Conservation (phyloP, 2,888 invertebrate genomes). For the Dicranocentrus wangi region DNA sequence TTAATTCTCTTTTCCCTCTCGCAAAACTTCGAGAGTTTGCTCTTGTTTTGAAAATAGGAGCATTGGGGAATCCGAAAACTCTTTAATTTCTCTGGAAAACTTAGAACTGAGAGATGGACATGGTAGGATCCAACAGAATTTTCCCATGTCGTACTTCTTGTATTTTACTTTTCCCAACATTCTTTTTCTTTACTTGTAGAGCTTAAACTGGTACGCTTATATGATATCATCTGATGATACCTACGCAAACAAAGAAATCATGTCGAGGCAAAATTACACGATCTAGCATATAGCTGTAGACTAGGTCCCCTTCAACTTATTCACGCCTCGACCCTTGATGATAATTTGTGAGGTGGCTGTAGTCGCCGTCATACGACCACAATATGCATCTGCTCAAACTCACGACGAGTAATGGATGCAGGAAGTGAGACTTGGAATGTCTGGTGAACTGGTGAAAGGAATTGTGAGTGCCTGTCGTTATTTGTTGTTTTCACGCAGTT, state of each 20-base stretch:
- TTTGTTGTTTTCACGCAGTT: no score
- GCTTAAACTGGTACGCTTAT: neutral
- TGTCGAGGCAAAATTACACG: no score
- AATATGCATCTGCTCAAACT: no score
- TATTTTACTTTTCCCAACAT: slow-evolving; percentile 20
- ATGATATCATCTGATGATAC: slow-evolving; percentile 16
- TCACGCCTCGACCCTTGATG: no score
- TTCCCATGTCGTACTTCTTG: slow-evolving; percentile 10
- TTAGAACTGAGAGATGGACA: neutral
- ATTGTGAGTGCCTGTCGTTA: no score
- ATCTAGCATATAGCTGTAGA: no score
- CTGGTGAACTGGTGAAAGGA: no score
- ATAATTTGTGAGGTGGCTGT: no score
- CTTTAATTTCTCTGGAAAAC: slow-evolving; percentile 46
- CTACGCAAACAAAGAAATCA: neutral
- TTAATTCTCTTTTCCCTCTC: slow-evolving; percentile 1
- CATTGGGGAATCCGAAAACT: slow-evolving; percentile 43
- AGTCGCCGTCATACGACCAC: no score
- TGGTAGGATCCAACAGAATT: slow-evolving; percentile 9
- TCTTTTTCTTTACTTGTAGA: slow-evolving; percentile 10
- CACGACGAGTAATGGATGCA: no score
- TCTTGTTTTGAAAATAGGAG: neutral
- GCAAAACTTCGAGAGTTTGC: neutral
- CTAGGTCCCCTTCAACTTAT: no score
- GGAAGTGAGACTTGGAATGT: no score